A percentile compares a stretch with the other conserved stretches of the same genome.
These are phyloP conservation scores for Diuraphis noxia DNA, from an alignment of 1,140 invertebrate genomes.

Conservation along the genomic window DNA sequence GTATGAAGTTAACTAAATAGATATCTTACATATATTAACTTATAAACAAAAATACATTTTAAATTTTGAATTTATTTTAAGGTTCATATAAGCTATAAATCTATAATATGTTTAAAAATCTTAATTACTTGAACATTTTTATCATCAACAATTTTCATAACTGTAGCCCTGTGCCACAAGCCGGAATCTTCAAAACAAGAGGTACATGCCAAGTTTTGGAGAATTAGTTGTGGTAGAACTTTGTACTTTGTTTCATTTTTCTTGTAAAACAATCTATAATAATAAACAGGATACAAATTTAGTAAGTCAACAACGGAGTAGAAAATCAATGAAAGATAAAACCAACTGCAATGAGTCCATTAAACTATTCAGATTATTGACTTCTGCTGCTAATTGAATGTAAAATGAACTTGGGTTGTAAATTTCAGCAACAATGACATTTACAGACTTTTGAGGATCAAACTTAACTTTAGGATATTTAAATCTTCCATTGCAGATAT, in stretches of 20 bases:
- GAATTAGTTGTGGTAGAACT: background rate
- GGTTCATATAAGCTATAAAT: background rate
- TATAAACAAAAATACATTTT: background rate
- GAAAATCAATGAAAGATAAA: background rate
- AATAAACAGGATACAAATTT: background rate
- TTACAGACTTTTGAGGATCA: background rate
- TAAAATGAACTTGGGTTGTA: conserved; percentile 14
- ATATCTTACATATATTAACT: background rate
- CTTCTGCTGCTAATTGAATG: background rate
- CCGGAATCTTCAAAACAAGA: conserved; percentile 6
- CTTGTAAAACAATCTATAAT: background rate
- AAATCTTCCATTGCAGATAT: background rate
- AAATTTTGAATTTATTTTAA: background rate
- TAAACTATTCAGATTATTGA: background rate
- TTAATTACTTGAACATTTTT: background rate
- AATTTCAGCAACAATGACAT: conserved; percentile 26
- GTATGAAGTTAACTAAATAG: no score
- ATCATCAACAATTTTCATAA: conserved; percentile 13
- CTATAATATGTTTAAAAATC: background rate
- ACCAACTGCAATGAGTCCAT: conserved; percentile 30
- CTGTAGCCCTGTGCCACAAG: background rate
- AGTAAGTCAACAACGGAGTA: background rate
- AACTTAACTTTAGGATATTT: background rate
- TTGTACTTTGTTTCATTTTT: background rate
- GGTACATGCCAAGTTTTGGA: background rate